These are phyloP conservation scores for Sphaeridia pumilis DNA, from an alignment of 2,888 invertebrate species.

Conservation along the genomic window DNA sequence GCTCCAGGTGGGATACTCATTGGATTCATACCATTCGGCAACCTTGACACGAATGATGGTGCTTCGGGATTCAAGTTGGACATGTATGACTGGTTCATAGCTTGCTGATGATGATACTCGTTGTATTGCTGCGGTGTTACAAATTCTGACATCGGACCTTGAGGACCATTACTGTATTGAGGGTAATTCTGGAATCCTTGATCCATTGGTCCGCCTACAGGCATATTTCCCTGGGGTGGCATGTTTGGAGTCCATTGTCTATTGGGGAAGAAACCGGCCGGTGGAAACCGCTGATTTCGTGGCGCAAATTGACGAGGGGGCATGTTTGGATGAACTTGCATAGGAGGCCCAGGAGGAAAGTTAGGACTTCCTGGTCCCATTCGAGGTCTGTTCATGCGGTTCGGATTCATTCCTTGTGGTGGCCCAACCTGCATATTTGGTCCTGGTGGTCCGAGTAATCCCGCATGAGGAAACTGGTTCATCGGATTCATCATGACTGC, in stretches of 20 bases:
- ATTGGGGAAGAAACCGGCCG: background rate
- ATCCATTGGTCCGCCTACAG: background rate
- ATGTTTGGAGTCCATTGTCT: background rate
- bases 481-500: no score
- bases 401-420: background rate
- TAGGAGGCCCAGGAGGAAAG: background rate
- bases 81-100: background rate
- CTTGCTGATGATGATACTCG: constrained; percentile 11
- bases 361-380: background rate
- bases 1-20: no score
- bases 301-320: background rate
- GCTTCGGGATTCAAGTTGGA: no score
- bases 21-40: no score
- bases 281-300: background rate
- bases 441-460: no score
- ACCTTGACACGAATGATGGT: no score
- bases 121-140: background rate
- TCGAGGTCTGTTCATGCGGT: background rate
- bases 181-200: background rate
- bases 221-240: background rate
- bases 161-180: background rate
- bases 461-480: no score
- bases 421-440: constrained; percentile 11
- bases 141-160: background rate
- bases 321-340: background rate